phyloP scores from a whole-genome alignment of 1,140 invertebrate species.

The Ridgeia piscesae region DNA sequence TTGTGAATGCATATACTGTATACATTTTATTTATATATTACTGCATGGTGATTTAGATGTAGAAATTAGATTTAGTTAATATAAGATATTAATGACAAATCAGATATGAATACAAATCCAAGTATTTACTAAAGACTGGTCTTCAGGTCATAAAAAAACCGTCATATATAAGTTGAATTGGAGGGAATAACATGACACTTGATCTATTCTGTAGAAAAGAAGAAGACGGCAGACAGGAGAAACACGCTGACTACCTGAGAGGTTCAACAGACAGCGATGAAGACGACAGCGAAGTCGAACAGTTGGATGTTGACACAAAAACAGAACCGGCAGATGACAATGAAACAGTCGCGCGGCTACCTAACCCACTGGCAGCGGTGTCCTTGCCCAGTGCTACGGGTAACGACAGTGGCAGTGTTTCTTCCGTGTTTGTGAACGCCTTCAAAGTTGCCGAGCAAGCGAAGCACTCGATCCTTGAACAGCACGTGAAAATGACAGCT shows the following conservation, averaged over 20 bases:
- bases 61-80: too few relatives aligned
- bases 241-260: neutral
- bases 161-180: too few relatives aligned
- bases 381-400: neutral
- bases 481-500: conserved; percentile 88
- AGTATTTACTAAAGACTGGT: too few relatives aligned
- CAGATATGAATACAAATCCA: too few relatives aligned
- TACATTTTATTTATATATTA: too few relatives aligned
- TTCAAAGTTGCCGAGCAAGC: conserved; percentile 86
- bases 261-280: neutral
- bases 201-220: neutral
- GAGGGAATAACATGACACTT: neutral
- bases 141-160: too few relatives aligned
- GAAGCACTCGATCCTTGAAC: conserved; percentile 83
- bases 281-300: neutral
- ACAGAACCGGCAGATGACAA: neutral
- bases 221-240: neutral
- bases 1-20: too few relatives aligned
- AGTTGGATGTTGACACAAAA: neutral
- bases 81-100: too few relatives aligned
- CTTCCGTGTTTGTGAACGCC: conserved; percentile 84
- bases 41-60: too few relatives aligned
- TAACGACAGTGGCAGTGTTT: neutral
- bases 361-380: neutral
- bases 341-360: neutral